These are phyloP conservation scores for Hexactinellida sp. DNA, from an alignment of 37 sponge, comb jelly and placozoan genomes.

Conservation along the genomic window DNA sequence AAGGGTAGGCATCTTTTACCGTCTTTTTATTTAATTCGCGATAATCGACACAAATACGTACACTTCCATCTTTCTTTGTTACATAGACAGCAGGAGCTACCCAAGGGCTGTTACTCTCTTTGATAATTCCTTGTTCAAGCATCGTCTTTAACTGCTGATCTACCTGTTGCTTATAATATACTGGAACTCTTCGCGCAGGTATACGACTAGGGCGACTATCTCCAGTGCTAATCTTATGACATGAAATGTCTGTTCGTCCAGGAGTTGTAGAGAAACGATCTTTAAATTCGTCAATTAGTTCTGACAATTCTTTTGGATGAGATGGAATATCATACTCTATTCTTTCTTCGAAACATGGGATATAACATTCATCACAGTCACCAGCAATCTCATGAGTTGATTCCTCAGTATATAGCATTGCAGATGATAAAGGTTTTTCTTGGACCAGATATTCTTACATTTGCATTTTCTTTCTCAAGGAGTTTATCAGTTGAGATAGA, in stretches of 20 bases:
- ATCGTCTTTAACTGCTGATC: background rate
- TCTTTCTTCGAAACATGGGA: conserved; percentile 18
- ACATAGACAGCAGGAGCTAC: conserved; percentile 56
- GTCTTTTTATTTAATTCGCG: conserved; percentile 19
- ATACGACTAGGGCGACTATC: conserved; percentile 16
- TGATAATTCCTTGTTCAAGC: conserved; percentile 37
- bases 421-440: too few species aligned
- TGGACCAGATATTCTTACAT: too few species aligned
- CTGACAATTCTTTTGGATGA: background rate
- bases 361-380: conserved; percentile 28
- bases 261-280: conserved; percentile 29
- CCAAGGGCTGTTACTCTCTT: conserved; percentile 41
- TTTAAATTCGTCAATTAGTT: background rate
- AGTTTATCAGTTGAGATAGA: too few species aligned
- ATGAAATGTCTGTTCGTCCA: conserved; percentile 21
- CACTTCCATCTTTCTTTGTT: conserved; percentile 33
- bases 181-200: conserved; percentile 42
- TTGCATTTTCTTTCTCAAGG: too few species aligned
- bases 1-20: conserved; percentile 21
- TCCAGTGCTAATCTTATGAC: conserved; percentile 31
- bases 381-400: too few species aligned
- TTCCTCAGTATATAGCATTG: too few species aligned
- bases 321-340: conserved; percentile 3
- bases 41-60: conserved; percentile 25
- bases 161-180: background rate